A percentile compares a stretch with the other conserved stretches of the same genome.
Evolutionary conservation across 2,113 vertebrate species (phyloP).

Genomic region (Dasyornis broadbenti): DNA sequence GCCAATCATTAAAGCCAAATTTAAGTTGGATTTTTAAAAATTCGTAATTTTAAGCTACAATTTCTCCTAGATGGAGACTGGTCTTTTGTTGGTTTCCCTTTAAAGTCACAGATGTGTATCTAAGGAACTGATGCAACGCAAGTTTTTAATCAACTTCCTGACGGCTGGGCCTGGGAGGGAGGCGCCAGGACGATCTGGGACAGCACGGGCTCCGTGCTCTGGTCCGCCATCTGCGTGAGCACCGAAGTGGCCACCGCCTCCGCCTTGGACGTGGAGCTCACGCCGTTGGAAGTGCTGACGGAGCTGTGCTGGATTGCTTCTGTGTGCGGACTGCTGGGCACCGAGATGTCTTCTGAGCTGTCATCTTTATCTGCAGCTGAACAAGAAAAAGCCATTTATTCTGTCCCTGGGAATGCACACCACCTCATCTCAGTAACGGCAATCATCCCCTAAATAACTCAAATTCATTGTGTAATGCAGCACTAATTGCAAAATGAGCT

Average conservation of each 20-base stretch:
- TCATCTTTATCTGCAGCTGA: conserved; percentile 91
- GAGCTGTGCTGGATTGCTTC: conserved; percentile 98
- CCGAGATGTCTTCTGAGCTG: conserved; percentile 91
- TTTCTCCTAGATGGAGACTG: conserved; percentile 79
- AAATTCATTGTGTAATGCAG: not conserved
- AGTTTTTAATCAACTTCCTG: conserved; percentile 89
- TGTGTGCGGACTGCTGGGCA: conserved; percentile 89
- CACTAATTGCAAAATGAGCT: not conserved
- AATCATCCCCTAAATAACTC: not conserved
- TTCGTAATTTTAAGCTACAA: conserved; percentile 69
- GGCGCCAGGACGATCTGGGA: conserved; percentile 75
- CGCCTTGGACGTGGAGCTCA: conserved; percentile 85
- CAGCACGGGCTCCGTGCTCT: conserved; percentile 86
- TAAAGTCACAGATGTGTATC: conserved; percentile 74
- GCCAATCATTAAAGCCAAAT: conserved; percentile 76
- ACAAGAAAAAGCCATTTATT: not conserved
- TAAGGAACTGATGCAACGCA: conserved; percentile 60
- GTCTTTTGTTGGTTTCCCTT: conserved; percentile 78
- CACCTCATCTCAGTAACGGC: not conserved
- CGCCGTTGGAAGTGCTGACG: conserved; percentile 95
- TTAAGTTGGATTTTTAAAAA: conserved; percentile 74
- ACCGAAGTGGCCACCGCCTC: conserved; percentile 78
- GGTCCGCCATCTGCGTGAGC: conserved; percentile 82
- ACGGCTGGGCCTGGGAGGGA: conserved; percentile 81
- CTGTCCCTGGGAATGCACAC: not conserved